Evolutionary conservation across 2,797 vertebrate genomes (phyloP), one percentile per base, ranked within the genome.

Genomic region (Myotis daubentonii): DNA sequence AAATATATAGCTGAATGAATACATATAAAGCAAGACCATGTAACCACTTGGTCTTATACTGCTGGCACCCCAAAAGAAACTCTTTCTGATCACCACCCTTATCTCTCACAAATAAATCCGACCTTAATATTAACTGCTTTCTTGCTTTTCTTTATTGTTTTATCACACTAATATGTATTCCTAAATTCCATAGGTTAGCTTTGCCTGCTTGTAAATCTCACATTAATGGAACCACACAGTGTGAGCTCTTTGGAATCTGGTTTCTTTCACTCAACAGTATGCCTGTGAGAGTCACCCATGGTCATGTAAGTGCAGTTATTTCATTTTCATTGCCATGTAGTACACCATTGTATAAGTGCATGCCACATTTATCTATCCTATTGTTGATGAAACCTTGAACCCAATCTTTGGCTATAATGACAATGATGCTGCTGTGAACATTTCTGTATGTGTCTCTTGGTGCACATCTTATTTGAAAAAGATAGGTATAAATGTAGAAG

Each of bases 61-160:
- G 12, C 55, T 33, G 51, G 51, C 22, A 84, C 8, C 5, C 1
- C 1, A 36, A 82, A 53, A 72, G 30, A 41, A 1, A 78, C 3
- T 1, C 15, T 51, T 6, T 4, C n/a, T 20, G 68, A 83, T 55
- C 16, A 51, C 11, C 11, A 74, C 4, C 10, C 44, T 76, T 57
- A 62, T 6, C 13, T 30, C 53, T 85, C 65, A 36, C 30, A 57
- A 74, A 70, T 20, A 8, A 84, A 82, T 23, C 41, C 62, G 17
- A 47, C 72, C 71, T 80, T 79, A 17, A 70, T 11, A 30, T 57
- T 70, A 76, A 85, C 38, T n/a, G 23, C 11, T 53, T 44, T 28
- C 53, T 83, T 94, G 38, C 36, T 95, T 87, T 87, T n/a, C 65
- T 87, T 66, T n/a, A 28, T 3, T 53, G 41, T 88, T 68, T 78